phyloP scores from a whole-genome alignment of 1,140 invertebrate species.

The Bombus consobrinus region DNA sequence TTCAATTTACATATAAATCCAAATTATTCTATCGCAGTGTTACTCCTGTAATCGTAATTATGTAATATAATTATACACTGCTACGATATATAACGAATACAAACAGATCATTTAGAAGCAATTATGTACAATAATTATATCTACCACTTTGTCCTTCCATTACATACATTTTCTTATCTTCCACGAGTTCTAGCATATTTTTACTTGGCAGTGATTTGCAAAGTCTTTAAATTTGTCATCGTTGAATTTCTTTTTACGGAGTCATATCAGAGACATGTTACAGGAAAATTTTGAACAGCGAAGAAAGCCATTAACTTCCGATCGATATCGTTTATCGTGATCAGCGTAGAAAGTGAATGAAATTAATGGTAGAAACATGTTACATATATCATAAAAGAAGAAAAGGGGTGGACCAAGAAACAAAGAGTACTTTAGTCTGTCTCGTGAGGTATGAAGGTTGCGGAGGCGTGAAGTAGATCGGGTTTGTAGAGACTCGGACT shows the following conservation, averaged over 20 bases:
- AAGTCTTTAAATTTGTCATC: not conserved
- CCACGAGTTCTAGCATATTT: too few relatives aligned
- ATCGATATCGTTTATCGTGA: conserved; percentile 41
- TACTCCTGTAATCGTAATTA: conserved; percentile 70
- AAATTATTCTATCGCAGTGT: conserved; percentile 75
- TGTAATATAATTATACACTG: conserved; percentile 65
- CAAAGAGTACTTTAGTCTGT: conserved; percentile 72
- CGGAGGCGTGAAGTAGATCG: conserved; percentile 70
- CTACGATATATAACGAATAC: conserved; percentile 30
- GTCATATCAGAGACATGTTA: not conserved
- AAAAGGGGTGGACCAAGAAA: conserved; percentile 60
- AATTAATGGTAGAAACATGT: conserved; percentile 42
- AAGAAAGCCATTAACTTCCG: not conserved
- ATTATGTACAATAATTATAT: not conserved
- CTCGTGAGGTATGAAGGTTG: conserved; percentile 71
- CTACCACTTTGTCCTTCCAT: not conserved
- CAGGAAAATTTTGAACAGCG: not conserved
- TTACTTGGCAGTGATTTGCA: too few relatives aligned
- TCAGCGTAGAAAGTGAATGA: conserved; percentile 22
- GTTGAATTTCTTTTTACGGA: not conserved
- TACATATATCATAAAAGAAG: conserved; percentile 19
- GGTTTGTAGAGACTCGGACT: conserved; percentile 53
- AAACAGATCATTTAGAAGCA: conserved; percentile 18
- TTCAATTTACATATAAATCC: conserved; percentile 79
- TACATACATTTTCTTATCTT: not conserved